Evolutionary conservation across 2,113 vertebrate species (phyloP), one percentile per base, ranked within the genome.

Genomic region (Thamnaconus septentrionalis): DNA sequence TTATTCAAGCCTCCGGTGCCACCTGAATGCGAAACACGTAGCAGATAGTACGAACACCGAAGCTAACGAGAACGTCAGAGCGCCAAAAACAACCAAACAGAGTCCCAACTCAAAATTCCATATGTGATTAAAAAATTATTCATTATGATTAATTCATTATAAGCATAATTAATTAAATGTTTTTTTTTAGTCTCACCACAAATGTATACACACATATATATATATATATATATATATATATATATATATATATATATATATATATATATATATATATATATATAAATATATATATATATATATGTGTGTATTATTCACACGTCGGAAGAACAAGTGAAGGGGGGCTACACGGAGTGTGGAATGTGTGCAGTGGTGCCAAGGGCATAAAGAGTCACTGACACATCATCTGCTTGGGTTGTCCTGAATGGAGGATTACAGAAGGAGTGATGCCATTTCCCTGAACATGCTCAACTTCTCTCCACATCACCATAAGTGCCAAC

Each of bases 381-480:
- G 69, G 70, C 80, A 70, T 59, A 70, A 53, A 66, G 67, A 71
- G 65, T 77, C 78, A 59, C 8, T 76, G 71, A 76, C 73, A 71
- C 59, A 78, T 85, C 69, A 73, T 40, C 74, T 70, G 79, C 71
- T 75, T 62, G 69, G 82, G 56, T 80, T 70, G 57, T 56, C 55
- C 58, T 58, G 76, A 78, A 31, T 69, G 78, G 78, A 71, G 61
- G 77, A 67, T 71, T 52, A 78, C 67, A 69, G 70, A 59, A 62
- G 64, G 65, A 77, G 12, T 64, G 69, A 53, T 71, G 65, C 73
- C 70, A 63, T 71, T 31, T 76, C 60, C 68, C 66, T 62, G 55
- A 76, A 65, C 56, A 44, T 53, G 64, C 56, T 57, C 31, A 69
- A 69, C 58, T 74, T 73, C 54, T 72, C 62, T 75, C 73, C 56